A percentile compares a stretch with the other conserved stretches of the same genome.
phyloP scores from a whole-genome alignment of 2,888 invertebrate species.

The Blastobasis adustella region DNA sequence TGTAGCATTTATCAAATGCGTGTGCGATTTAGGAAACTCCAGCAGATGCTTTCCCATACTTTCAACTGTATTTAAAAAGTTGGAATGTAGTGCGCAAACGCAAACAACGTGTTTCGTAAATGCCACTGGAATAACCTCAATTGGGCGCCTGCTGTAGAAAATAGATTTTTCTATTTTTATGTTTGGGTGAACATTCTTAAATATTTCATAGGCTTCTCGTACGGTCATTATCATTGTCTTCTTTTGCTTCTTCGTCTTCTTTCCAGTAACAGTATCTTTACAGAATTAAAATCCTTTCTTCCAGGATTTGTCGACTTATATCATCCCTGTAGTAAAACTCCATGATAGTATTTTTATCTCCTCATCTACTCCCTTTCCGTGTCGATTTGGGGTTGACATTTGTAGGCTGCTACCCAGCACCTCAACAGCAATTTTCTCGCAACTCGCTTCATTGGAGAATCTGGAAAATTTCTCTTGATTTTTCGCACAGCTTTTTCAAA shows the following conservation, averaged over 20 bases:
- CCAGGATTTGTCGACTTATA: constrained; percentile 4
- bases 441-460: constrained; percentile 5
- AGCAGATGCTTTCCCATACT: constrained; percentile 1
- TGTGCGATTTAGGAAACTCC: constrained; percentile 4
- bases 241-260: constrained; percentile 4
- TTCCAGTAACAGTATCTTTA: constrained; percentile 4
- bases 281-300: constrained; percentile 3
- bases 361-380: background rate
- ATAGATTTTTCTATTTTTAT: constrained; percentile 6
- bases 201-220: constrained; percentile 4
- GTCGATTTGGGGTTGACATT: background rate
- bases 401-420: background rate
- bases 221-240: constrained; percentile 4
- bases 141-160: constrained; percentile 3
- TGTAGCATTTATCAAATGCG: constrained; percentile 5
- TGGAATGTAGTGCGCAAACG: constrained; percentile 3
- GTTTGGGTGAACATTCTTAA: constrained; percentile 3
- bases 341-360: background rate
- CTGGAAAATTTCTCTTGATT: constrained; percentile 5
- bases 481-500: constrained; percentile 7
- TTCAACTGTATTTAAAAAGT: constrained; percentile 2
- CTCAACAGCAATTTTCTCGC: background rate
- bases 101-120: constrained; percentile 4
- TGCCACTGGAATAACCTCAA: constrained; percentile 1
- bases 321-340: constrained; percentile 2